Evolutionary conservation across 2,888 invertebrate species (phyloP).

Genomic region (Ptilodon capucinus): DNA sequence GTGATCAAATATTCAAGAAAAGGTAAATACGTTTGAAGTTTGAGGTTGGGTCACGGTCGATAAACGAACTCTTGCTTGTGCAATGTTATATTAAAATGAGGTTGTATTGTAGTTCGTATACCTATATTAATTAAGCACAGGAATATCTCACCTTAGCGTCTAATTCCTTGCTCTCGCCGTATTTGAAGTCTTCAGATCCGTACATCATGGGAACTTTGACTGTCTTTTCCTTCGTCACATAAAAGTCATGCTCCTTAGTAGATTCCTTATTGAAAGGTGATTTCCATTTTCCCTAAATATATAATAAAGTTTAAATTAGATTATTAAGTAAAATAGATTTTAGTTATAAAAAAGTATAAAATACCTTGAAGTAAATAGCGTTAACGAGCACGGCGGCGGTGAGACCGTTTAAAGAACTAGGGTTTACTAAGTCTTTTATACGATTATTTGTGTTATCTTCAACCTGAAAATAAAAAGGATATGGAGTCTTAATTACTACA

Average conservation of each 20-base stretch:
- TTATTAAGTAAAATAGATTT: background rate
- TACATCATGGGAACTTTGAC: constrained; percentile 88
- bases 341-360: background rate
- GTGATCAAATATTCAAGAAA: background rate
- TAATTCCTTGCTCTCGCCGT: constrained; percentile 54
- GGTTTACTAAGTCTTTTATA: constrained; percentile 82
- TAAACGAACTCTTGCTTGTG: no score
- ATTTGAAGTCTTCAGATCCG: constrained; percentile 67
- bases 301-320: constrained; percentile 1
- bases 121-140: no score
- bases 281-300: constrained; percentile 86
- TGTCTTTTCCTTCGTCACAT: constrained; percentile 74
- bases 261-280: constrained; percentile 79
- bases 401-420: constrained; percentile 65
- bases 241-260: constrained; percentile 85
- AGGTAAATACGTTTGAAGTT: no score
- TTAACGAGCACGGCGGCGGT: constrained; percentile 89
- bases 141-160: constrained; percentile 60
- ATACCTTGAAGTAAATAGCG: constrained; percentile 92
- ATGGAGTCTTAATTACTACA: background rate
- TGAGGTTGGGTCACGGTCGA: no score
- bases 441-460: constrained; percentile 67
- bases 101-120: no score
- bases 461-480: constrained; percentile 54
- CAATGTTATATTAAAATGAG: no score